These are phyloP conservation scores for Sylvicapra grimmia DNA, from an alignment of 2,113 vertebrate genomes.

Conservation along the genomic window DNA sequence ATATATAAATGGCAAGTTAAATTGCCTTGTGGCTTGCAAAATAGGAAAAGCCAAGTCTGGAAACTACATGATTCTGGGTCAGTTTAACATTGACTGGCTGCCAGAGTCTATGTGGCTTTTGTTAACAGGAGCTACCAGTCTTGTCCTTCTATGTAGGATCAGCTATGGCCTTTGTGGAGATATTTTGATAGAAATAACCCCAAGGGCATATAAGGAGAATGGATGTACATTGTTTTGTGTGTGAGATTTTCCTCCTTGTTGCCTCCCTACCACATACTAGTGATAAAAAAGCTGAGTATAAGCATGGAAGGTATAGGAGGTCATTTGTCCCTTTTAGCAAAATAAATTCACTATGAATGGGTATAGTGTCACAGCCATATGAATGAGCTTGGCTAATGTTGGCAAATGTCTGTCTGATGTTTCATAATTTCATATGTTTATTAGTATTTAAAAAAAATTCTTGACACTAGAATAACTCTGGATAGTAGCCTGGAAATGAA, in stretches of 20 bases:
- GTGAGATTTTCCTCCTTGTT: not conserved
- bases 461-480: slow-evolving; percentile 18
- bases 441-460: not conserved
- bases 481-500: slow-evolving; percentile 1
- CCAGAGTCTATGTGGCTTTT: not conserved
- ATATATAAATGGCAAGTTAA: not conserved
- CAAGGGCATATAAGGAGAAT: not conserved
- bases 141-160: not conserved
- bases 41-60: not conserved
- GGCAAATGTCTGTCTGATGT: not conserved
- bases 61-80: not conserved
- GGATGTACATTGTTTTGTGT: not conserved
- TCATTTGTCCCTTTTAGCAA: not conserved
- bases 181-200: not conserved
- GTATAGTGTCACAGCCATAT: not conserved
- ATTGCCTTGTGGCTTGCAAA: not conserved
- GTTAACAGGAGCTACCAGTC: not conserved
- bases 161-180: not conserved
- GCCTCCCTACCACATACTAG: not conserved
- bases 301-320: not conserved
- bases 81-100: not conserved
- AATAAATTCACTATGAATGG: not conserved
- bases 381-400: not conserved
- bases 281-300: not conserved
- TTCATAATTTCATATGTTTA: slow-evolving; percentile 51